Evolutionary conservation across 2,797 vertebrate species (phyloP), one percentile per base, ranked within the genome.

Genomic region (Tokudaia tokunoshimensis): DNA sequence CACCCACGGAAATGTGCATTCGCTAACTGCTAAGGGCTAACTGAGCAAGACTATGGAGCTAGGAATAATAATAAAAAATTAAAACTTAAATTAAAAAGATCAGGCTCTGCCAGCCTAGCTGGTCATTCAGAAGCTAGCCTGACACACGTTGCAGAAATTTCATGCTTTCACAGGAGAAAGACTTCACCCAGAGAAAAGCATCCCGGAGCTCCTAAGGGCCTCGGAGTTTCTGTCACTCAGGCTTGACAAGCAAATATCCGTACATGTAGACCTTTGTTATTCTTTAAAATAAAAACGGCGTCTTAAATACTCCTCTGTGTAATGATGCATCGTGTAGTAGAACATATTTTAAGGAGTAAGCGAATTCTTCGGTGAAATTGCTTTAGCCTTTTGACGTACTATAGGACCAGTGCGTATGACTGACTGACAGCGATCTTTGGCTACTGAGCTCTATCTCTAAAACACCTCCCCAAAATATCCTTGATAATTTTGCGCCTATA

Each of bases 21-120:
- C 61, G 88, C 88, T 72, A 57, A 65, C 81, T 94, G 93, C 67
- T 82, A 59, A 37, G 75, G 79, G 67, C 20, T 90, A 57, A 24
- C 34, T 24, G 9, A 59, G 15, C n/a, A 75, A 90, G 57, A 81
- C 44, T 63, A 57, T 3, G 12, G 14, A 1, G 15, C 78, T 91
- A 1, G 75, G 65, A 41, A 41, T 41, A 41, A 41, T 41, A 41
- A 41, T 41, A 41, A 41, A 2, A 41, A 41, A 41, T 41, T 41
- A 41, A 41, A 41, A 41, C 41, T 41, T 41, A 41, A 41, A 41
- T 41, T 41, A 41, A 41, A 41, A 41, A 41, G 41, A 41, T 41
- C 41, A 41, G 41, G 41, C 41, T 41, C 61, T 86, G n/a, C 82
- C 44, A 86, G 2, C 15, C 41, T 72, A 29, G 65, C 34, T 15